Base-by-base conservation (phyloP, 2,113 vertebrate genomes). In the Gadus chalcogrammus region DNA sequence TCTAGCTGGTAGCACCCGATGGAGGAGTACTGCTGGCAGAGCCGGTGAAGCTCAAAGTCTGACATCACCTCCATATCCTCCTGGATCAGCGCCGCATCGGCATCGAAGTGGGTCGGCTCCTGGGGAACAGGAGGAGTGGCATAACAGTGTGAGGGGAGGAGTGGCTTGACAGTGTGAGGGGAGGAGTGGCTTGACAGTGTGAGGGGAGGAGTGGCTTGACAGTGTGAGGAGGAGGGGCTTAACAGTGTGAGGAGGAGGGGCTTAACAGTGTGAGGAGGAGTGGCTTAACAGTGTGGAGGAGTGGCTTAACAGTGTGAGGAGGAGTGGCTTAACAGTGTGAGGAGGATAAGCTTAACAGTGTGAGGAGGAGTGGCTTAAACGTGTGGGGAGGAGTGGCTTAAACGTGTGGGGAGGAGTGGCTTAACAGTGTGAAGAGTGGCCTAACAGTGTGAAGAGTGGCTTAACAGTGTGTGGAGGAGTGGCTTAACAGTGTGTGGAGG, bases 1-100 rank as follows among this genome's bases (percentile, higher is more conserved):
- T 95, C 91, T 76, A 99, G 93, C 68, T 88, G 93, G 87, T 94
- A 97, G 24, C 84, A 88, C 74, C 71, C 73, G 77, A 99, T 85
- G 55, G 92, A 91, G 28, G 85, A 83, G 85, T 96, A 98, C 58
- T 95, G 93, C 84, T 94, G 93, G 83, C 96, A 98, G 73, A 99
- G 92, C 59, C 91, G 84, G 80, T 99, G 94, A 64, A 99, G 91
- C 78, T 99, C 97, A 88, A 98, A 99, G 88, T 99, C 97, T 62
- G 96, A 97, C 96, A 99, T 98, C 70, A 97, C 94, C 74, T 94
- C 93, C 97, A 99, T 99, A 85, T 98, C 96, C 90, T 99, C 96
- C 77, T 95, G 95, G 82, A 99, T 96, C 67, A 98, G 91, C 75
- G 91, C 93, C 53, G 96, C 91, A 22, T 96, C 90, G 6, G 97